Conservation (phyloP, 2,113 vertebrate species). For the Butorides virescens region DNA sequence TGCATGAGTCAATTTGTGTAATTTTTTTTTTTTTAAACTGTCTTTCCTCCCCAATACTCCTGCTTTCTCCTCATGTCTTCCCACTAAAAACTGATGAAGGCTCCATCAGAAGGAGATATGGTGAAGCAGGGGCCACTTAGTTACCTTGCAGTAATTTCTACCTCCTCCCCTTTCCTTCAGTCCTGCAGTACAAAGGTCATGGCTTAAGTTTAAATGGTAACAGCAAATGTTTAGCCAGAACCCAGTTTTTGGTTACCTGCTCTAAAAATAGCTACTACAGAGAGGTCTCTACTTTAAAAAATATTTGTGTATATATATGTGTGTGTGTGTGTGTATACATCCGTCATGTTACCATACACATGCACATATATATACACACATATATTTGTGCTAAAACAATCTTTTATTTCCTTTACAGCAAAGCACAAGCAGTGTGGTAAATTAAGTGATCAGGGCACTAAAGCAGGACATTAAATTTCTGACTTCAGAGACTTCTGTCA, state of each 20-base stretch:
- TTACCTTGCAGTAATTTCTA: neutral
- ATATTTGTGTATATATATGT: neutral
- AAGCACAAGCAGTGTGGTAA: neutral
- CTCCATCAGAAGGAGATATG: neutral
- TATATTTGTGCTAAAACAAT: neutral
- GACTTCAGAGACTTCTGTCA: neutral
- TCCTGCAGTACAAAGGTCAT: neutral
- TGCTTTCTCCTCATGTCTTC: neutral
- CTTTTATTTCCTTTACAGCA: neutral
- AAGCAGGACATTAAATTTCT: conserved; percentile 3
- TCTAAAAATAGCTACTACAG: neutral
- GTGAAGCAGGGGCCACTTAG: neutral
- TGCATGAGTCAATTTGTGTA: neutral
- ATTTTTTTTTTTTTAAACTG: neutral
- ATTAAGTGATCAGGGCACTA: neutral
- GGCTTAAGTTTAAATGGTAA: neutral
- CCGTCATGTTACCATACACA: neutral
- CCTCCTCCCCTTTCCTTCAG: neutral
- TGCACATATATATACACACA: fast-evolving
- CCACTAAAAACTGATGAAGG: neutral
- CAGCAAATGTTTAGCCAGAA: neutral
- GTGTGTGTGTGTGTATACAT: fast-evolving
- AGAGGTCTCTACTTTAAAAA: neutral
- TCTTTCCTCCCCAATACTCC: neutral
- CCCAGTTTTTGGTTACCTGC: neutral